phyloP scores from a whole-genome alignment of 1,140 invertebrate species.

The Lordiphosa clarofinis region DNA sequence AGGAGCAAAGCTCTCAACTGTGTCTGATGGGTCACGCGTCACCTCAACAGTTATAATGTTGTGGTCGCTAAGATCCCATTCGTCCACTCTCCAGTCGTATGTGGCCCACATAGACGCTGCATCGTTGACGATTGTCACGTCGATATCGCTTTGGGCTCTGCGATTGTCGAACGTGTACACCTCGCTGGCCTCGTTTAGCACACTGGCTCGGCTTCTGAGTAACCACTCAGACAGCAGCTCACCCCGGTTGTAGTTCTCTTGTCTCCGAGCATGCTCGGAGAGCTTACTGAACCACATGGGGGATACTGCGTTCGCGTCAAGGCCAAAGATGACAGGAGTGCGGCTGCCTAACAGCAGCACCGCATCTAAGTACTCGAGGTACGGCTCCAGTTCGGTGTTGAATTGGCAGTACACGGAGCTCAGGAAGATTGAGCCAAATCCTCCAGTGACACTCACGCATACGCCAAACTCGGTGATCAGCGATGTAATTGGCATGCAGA shows the following conservation, averaged over 20 bases:
- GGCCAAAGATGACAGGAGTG: no score
- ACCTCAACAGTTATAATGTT: slow-evolving; percentile 25
- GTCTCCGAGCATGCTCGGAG: not conserved
- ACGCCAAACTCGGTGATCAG: no score
- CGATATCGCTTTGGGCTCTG: no score
- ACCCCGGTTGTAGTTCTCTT: not conserved
- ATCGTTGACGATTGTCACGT: no score
- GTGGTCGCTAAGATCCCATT: slow-evolving; percentile 24
- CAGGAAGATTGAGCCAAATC: slow-evolving; percentile 13
- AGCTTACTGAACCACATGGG: slow-evolving; percentile 1
- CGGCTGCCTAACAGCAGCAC: no score
- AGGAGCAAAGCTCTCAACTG: slow-evolving; percentile 16
- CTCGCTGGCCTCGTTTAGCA: no score
- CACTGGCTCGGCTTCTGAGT: no score
- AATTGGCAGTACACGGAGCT: slow-evolving; percentile 14
- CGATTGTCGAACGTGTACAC: no score
- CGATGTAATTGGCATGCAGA: no score
- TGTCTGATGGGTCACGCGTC: not conserved
- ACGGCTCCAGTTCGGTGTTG: slow-evolving; percentile 3
- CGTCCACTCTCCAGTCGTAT: slow-evolving; percentile 27
- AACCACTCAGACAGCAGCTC: slow-evolving; percentile 1
- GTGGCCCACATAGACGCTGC: slow-evolving; percentile 7
- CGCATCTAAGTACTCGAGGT: no score
- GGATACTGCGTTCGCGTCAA: no score
- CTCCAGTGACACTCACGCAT: slow-evolving; percentile 22